Conservation (phyloP, 1,140 invertebrate genomes). For the Ptiloglossa arizonensis region DNA sequence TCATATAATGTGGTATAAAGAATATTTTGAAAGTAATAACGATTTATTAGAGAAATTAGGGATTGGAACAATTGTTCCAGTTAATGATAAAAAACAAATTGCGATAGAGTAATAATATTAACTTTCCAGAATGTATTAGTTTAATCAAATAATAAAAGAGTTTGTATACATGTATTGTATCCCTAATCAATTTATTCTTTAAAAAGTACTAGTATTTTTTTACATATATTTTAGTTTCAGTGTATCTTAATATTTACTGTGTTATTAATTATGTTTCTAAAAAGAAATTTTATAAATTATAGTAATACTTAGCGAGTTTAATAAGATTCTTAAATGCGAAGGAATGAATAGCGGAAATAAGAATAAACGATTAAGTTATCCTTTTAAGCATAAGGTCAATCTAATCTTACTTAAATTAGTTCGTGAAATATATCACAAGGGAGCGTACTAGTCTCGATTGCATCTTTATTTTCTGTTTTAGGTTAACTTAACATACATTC, state of each 20-base stretch:
- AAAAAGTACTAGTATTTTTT: no score
- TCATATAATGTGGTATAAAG: conserved; percentile 95
- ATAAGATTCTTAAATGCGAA: no score
- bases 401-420: not conserved
- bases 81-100: not conserved
- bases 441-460: not conserved
- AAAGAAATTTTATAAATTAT: no score
- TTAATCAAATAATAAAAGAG: no score
- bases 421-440: not conserved
- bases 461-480: not conserved
- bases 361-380: no score
- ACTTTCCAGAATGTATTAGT: no score
- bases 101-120: not conserved
- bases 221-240: no score
- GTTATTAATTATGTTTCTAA: not conserved
- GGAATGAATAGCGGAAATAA: no score
- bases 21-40: conserved; percentile 94
- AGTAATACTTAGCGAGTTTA: no score
- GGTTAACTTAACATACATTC: not conserved
- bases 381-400: not conserved
- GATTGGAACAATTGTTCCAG: not conserved
- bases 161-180: no score
- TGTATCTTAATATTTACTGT: no score
- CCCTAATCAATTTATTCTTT: no score
- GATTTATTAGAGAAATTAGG: conserved; percentile 87